Conservation (phyloP, 2,113 vertebrate genomes). For the Martes martes region DNA sequence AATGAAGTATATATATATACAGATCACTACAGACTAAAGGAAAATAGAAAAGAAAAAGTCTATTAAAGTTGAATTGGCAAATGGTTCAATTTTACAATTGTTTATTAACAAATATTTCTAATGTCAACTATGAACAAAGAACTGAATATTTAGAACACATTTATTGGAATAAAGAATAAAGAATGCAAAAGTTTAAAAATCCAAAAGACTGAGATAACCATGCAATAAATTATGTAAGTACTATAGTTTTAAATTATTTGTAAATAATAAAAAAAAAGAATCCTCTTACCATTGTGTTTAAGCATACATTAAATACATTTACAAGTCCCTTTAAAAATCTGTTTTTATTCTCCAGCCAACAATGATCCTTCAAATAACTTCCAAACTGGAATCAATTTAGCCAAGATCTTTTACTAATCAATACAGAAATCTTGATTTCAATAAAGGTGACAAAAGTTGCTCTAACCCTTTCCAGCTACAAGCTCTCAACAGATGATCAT, state of each 20-base stretch:
- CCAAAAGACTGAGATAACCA: neutral
- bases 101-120: constrained; percentile 14
- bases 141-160: neutral
- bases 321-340: neutral
- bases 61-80: constrained; percentile 28
- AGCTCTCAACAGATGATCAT: constrained; percentile 84
- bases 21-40: neutral
- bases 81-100: neutral
- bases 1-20: neutral
- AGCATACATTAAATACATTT: neutral
- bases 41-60: neutral
- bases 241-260: neutral
- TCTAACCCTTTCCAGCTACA: constrained; percentile 80
- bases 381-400: neutral
- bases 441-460: constrained; percentile 81
- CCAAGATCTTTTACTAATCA: constrained; percentile 68
- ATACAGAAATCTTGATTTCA: constrained; percentile 78
- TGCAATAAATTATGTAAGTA: neutral
- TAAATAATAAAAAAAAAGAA: constrained; percentile 26
- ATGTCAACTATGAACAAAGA: neutral
- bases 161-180: neutral
- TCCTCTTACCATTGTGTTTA: neutral
- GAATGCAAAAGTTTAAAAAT: constrained; percentile 21
- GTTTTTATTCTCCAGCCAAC: neutral
- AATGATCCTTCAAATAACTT: constrained; percentile 57